A percentile compares a stretch with the other conserved stretches of the same genome.
These are phyloP conservation scores for Anser brachyrhynchus DNA, from an alignment of 2,113 vertebrate genomes.

Conservation along the genomic window DNA sequence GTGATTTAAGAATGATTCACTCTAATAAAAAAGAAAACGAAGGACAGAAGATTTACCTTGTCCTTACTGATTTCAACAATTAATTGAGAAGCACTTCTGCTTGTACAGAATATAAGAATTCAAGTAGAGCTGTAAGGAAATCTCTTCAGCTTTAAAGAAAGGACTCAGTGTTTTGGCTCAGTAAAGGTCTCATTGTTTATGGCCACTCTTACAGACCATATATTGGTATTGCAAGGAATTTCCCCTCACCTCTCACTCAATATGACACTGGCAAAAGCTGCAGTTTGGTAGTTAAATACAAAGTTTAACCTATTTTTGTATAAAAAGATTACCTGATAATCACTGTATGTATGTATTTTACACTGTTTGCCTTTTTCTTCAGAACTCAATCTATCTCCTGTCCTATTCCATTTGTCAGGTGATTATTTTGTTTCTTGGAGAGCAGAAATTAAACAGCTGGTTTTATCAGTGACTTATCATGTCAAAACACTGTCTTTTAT, in stretches of 20 bases:
- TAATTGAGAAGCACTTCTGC: not conserved
- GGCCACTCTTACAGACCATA: not conserved
- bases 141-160: not conserved
- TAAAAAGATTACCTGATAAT: not conserved
- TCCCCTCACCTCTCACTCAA: rapidly evolving
- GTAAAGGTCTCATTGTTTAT: not conserved
- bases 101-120: not conserved
- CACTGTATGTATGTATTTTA: not conserved
- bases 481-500: not conserved
- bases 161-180: not conserved
- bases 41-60: not conserved
- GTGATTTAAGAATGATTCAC: not conserved
- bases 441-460: not conserved
- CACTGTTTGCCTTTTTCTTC: not conserved
- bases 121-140: not conserved
- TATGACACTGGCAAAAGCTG: not conserved
- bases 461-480: not conserved
- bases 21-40: not conserved
- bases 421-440: not conserved
- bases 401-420: not conserved
- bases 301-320: not conserved
- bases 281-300: not conserved
- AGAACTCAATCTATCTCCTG: not conserved
- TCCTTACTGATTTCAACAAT: not conserved
- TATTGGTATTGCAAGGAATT: not conserved